Base-by-base conservation (phyloP, 35 echinoderm and acorn worm genomes). In the Eucidaris tribuloides region DNA sequence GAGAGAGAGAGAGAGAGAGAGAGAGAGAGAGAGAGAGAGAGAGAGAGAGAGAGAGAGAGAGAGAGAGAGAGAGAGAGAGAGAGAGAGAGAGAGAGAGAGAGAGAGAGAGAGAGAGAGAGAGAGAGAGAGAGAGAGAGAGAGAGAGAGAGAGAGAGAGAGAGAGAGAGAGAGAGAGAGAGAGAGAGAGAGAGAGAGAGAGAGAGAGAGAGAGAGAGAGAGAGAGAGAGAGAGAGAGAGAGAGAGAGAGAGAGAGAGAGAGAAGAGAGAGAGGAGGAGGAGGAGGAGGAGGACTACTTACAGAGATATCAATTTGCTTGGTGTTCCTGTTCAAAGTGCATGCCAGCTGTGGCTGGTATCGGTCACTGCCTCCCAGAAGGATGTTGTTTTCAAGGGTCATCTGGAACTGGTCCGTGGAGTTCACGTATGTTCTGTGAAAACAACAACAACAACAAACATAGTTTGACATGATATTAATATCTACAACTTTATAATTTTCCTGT, bases 201-300 rank as follows among this genome's bases (percentile, higher is more conserved):
- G 62, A 66, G 11, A 15, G 62, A 66, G 62, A 66, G 11, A 66
- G 11, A 66, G 11, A 29, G 62, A 66, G 62, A 66, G 11, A 66
- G 62, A 66, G 28, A 66, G 62, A 66, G 62, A 66, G 11, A 66
- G 62, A 66, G 62, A 66, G 11, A 66, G 62, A 66, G 62, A 66
- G 11, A 66, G 62, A 66, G 62, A 66, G 11, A 66, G 62, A 66
- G 62, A 66, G 11, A 66, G 62, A 66, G 62, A 66, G 62, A 19
- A 29, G 28, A 29, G 62, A 11, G 31, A 29, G 7, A 66, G 9
- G 28, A 29, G 31, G 31, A 66, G n/a, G n/a, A n/a, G n/a, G n/a
- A n/a, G n/a, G 7, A 17, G 9, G 56, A 17, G n/a, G 20, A 58
- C 4, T 58, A 58, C 22, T 32, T 64, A 64, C 61, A 27, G 0